Evolutionary conservation across 2,888 invertebrate genomes (phyloP).

Genomic region (Drosophila diplacantha): DNA sequence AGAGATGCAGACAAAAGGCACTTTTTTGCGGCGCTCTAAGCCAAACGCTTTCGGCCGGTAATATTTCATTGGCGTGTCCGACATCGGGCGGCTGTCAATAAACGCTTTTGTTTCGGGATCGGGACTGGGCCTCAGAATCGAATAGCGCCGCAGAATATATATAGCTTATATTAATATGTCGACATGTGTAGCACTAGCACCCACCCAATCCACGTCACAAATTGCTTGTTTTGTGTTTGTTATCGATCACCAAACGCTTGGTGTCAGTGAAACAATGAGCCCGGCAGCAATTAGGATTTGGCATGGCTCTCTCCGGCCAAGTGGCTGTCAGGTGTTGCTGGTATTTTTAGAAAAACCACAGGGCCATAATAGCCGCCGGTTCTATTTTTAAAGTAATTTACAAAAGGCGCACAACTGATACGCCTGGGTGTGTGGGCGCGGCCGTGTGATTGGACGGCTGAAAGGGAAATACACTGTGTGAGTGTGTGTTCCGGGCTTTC

Average conservation of each 20-base stretch:
- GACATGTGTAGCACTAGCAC: conserved; percentile 20
- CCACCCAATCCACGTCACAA: conserved; percentile 67
- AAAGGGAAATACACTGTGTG: conserved; percentile 8
- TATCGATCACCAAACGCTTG: conserved; percentile 39
- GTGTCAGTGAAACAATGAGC: conserved; percentile 33
- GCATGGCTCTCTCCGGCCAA: conserved; percentile 17
- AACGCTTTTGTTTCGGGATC: conserved; percentile 33
- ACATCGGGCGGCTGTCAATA: conserved; percentile 67
- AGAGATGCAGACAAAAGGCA: conserved; percentile 54
- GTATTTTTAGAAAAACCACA: conserved; percentile 66
- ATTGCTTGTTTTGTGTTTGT: conserved; percentile 46
- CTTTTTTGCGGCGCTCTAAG: conserved; percentile 45
- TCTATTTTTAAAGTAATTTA: conserved; percentile 62
- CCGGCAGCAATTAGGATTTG: conserved; percentile 43
- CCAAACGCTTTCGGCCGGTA: conserved; percentile 43
- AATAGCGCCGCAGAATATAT: conserved; percentile 18
- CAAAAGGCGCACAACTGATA: conserved; percentile 34
- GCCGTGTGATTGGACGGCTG: conserved; percentile 1
- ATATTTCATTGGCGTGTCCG: conserved; percentile 64
- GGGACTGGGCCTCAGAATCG: conserved; percentile 17
- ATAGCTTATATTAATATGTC: conserved; percentile 11
- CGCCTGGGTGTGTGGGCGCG: conserved; percentile 11
- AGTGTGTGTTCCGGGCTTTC: conserved; percentile 26
- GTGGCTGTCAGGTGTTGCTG: conserved; percentile 42
- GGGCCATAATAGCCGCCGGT: conserved; percentile 61